Conservation (phyloP, 2,113 vertebrate genomes). For the Scartelaos histophorus region DNA sequence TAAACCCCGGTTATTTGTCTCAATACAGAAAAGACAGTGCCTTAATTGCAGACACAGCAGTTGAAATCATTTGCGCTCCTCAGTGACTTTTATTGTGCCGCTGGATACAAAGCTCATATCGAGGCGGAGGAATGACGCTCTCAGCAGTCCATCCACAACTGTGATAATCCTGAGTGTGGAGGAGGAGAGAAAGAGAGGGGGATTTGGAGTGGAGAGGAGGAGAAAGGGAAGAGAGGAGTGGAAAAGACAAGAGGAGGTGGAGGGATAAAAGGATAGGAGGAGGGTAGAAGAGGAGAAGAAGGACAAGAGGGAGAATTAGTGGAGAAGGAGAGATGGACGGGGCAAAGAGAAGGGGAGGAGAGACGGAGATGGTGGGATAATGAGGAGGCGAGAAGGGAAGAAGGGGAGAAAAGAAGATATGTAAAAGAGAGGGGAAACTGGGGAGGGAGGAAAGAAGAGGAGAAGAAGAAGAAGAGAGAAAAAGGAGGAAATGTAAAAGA, state of each 20-base stretch:
- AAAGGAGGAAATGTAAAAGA: too few species aligned
- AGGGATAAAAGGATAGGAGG: slow-evolving; percentile 16
- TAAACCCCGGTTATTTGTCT: slow-evolving; percentile 12
- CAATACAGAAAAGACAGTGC: background rate
- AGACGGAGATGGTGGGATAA: too few species aligned
- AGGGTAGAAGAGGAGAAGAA: slow-evolving; percentile 33
- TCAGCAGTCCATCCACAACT: slow-evolving; percentile 42
- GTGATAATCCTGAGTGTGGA: slow-evolving; percentile 59
- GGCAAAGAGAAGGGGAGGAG: too few species aligned
- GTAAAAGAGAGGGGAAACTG: too few species aligned
- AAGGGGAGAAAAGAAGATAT: too few species aligned
- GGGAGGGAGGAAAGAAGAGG: too few species aligned
- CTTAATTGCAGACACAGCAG: slow-evolving; percentile 8
- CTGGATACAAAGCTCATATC: slow-evolving; percentile 26
- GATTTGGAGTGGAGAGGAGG: slow-evolving; percentile 29
- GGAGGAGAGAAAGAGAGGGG: slow-evolving; percentile 1
- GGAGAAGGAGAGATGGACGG: too few species aligned
- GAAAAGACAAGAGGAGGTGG: background rate
- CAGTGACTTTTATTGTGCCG: slow-evolving; percentile 4
- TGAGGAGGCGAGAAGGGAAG: too few species aligned
- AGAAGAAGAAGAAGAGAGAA: too few species aligned
- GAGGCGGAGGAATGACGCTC: slow-evolving; percentile 46
- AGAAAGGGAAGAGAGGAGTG: slow-evolving; percentile 3
- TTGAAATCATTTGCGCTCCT: slow-evolving; percentile 27
- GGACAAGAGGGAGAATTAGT: too few species aligned